These are phyloP conservation scores for Cephus pygmeus DNA, from an alignment of 2,888 invertebrate species.

Conservation along the genomic window DNA sequence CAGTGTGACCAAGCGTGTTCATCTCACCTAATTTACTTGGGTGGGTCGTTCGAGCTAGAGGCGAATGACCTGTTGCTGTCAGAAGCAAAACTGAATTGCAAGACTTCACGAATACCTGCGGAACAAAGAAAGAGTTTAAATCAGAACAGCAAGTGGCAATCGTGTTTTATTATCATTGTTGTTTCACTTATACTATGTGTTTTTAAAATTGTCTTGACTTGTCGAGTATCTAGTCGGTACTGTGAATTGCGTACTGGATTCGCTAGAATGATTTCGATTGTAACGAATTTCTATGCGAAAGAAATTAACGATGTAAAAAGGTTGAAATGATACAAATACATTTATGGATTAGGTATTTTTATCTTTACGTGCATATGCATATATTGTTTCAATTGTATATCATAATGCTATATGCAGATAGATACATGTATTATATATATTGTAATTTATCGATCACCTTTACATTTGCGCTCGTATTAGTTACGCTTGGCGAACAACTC, in stretches of 20 bases:
- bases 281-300: conserved; percentile 16
- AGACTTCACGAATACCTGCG: background rate
- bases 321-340: background rate
- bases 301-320: conserved; percentile 4
- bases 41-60: conserved; percentile 12
- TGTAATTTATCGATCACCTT: background rate
- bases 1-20: background rate
- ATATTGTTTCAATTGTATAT: background rate
- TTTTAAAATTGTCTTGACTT: background rate
- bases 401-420: background rate
- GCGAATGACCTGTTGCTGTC: background rate
- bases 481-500: background rate
- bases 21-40: conserved; percentile 22
- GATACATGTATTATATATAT: background rate
- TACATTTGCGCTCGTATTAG: background rate
- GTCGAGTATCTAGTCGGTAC: background rate
- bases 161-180: background rate
- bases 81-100: background rate
- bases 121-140: background rate
- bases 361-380: background rate
- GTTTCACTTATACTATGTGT: background rate
- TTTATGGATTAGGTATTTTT: background rate
- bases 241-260: conserved; percentile 21
- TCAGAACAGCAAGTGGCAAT: background rate
- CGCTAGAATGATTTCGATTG: conserved; percentile 23